A percentile compares a stretch with the other conserved stretches of the same genome.
These are phyloP conservation scores for Elegia similella DNA, from an alignment of 2,888 invertebrate genomes.

Conservation along the genomic window DNA sequence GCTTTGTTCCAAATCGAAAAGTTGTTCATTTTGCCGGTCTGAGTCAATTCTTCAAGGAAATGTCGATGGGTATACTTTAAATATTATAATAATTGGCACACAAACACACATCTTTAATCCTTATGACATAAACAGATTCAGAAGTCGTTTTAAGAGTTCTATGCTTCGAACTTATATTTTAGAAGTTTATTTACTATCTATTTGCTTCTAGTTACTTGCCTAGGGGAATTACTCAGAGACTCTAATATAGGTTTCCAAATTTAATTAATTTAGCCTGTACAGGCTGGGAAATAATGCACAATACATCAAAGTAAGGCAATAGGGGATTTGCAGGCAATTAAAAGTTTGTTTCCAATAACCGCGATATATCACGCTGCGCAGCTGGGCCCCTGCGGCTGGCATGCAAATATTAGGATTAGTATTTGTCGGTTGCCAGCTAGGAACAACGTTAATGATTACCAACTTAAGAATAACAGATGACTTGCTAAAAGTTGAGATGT, in stretches of 20 bases:
- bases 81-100: too few relatives aligned
- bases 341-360: constrained; percentile 72
- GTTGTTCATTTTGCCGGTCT: too few relatives aligned
- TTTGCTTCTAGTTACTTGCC: not conserved
- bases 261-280: not conserved
- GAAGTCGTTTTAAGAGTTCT: too few relatives aligned
- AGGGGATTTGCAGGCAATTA: constrained; percentile 69
- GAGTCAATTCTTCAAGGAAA: too few relatives aligned
- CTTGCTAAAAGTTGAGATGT: too few relatives aligned
- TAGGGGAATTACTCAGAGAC: not conserved
- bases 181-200: too few relatives aligned
- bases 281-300: constrained; percentile 15
- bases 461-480: not conserved
- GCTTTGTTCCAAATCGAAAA: too few relatives aligned
- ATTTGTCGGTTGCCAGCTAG: constrained; percentile 3
- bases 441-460: not conserved
- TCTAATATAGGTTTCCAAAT: not conserved
- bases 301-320: constrained; percentile 44
- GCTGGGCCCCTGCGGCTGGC: constrained; percentile 59
- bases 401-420: constrained; percentile 44
- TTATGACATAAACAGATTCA: too few relatives aligned
- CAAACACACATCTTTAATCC: too few relatives aligned
- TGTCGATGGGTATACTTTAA: too few relatives aligned
- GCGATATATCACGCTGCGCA: constrained; percentile 68
- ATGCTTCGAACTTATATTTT: too few relatives aligned